Evolutionary conservation across 2,797 vertebrate genomes (phyloP).

Genomic region (Arrhamphus sclerolepis): DNA sequence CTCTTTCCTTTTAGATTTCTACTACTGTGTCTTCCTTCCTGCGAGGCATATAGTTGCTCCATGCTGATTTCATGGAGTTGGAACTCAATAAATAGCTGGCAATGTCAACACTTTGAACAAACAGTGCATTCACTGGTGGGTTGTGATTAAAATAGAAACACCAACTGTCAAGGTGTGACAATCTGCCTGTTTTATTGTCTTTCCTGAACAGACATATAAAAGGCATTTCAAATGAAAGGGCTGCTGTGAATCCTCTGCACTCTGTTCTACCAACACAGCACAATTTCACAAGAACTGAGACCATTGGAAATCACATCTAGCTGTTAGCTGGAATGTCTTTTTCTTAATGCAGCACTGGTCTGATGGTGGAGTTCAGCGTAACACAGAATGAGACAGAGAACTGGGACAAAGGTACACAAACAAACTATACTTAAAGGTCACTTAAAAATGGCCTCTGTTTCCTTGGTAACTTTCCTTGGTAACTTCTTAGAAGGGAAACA

Average conservation of each 20-base stretch:
- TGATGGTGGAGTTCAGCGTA: not conserved
- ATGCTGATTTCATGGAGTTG: constrained; percentile 2
- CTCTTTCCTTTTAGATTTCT: not conserved
- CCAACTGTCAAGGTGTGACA: too few relatives aligned
- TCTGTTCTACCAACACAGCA: too few relatives aligned
- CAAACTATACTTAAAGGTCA: constrained; percentile 14
- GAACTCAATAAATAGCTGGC: constrained; percentile 8
- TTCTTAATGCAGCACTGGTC: not conserved
- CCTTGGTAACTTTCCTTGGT: constrained; percentile 66
- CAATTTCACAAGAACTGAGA: not conserved
- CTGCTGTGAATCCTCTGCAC: not conserved
- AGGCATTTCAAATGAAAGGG: not conserved
- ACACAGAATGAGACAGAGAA: not conserved
- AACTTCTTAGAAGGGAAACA: constrained; percentile 55
- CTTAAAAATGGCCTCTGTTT: constrained; percentile 29
- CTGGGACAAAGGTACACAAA: constrained; percentile 20
- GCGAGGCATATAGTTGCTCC: constrained; percentile 14
- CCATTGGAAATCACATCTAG: constrained; percentile 16
- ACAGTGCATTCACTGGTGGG: not conserved
- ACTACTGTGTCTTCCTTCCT: not conserved
- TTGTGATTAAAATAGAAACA: constrained; percentile 9
- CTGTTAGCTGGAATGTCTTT: not conserved
- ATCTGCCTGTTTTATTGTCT: too few relatives aligned
- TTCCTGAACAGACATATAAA: not conserved
- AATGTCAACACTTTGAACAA: constrained; percentile 12